Evolutionary conservation across 1,140 invertebrate species (phyloP).

Genomic region (Idris sp.): DNA sequence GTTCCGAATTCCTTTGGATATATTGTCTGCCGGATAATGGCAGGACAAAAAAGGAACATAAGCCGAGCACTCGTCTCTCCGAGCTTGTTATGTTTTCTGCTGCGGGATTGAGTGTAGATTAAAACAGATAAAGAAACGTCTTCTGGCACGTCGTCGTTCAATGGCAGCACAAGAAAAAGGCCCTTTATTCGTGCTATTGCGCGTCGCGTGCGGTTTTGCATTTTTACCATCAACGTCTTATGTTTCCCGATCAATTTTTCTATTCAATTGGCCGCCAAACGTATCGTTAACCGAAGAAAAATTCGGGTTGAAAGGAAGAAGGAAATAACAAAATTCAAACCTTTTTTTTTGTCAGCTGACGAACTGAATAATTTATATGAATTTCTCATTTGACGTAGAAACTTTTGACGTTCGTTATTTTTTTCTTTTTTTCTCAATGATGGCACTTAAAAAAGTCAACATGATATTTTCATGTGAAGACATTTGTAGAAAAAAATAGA

Average conservation of each 20-base stretch:
- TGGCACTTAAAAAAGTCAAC: constrained; percentile 27
- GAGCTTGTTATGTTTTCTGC: constrained; percentile 43
- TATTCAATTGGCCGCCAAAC: constrained; percentile 32
- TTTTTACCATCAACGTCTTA: constrained; percentile 41
- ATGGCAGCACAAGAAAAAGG: constrained; percentile 26
- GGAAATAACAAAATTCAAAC: no score
- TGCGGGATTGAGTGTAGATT: constrained; percentile 51
- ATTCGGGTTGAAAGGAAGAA: constrained; percentile 4
- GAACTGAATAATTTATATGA: constrained; percentile 37
- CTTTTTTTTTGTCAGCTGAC: background rate
- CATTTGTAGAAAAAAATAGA: constrained; percentile 10
- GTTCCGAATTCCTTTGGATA: constrained; percentile 23
- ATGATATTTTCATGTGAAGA: constrained; percentile 22
- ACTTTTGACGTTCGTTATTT: background rate
- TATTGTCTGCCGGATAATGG: constrained; percentile 17
- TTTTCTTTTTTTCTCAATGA: no score
- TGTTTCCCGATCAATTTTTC: constrained; percentile 36
- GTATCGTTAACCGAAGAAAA: constrained; percentile 44
- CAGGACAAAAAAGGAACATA: constrained; percentile 27
- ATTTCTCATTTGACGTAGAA: constrained; percentile 1
- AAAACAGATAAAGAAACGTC: constrained; percentile 58
- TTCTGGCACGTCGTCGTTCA: constrained; percentile 37
- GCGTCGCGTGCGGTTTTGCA: constrained; percentile 63
- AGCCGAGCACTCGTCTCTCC: constrained; percentile 35
- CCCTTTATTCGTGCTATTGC: constrained; percentile 53